Evolutionary conservation across 2,797 vertebrate genomes (phyloP).

Genomic region (Tapera naevia): DNA sequence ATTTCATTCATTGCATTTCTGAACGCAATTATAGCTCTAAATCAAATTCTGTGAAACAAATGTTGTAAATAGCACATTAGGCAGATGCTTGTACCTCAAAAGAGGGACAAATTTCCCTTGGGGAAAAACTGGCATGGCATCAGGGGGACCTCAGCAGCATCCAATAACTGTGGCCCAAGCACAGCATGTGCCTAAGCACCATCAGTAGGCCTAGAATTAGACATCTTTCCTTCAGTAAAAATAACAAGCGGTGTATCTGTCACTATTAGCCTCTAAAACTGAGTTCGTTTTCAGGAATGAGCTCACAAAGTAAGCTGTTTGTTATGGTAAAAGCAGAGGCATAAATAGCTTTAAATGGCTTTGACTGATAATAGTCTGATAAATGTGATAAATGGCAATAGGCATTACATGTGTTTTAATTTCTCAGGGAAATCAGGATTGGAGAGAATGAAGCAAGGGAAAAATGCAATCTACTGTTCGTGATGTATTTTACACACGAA

Average conservation of each 20-base stretch:
- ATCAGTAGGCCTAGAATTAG: background rate
- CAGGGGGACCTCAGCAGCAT: background rate
- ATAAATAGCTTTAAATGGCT: conserved; percentile 10
- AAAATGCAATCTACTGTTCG: background rate
- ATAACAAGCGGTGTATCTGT: background rate
- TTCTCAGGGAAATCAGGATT: background rate
- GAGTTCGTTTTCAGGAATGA: conserved; percentile 7
- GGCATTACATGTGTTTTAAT: background rate
- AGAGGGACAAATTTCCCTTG: background rate
- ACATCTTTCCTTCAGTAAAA: background rate
- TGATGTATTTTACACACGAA: background rate
- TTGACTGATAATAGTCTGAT: background rate
- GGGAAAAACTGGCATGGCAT: background rate
- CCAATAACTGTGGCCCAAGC: background rate
- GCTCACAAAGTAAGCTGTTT: background rate
- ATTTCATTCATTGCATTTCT: background rate
- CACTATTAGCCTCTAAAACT: conserved; percentile 17
- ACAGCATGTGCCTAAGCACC: background rate
- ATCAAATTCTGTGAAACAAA: background rate
- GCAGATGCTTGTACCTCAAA: background rate
- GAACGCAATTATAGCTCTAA: background rate
- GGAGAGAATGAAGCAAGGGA: background rate
- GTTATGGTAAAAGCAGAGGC: conserved; percentile 11
- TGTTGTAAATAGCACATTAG: background rate
- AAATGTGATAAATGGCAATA: background rate